Conservation (phyloP, 2,888 invertebrate genomes). For the Hydrotaea cyrtoneurina region DNA sequence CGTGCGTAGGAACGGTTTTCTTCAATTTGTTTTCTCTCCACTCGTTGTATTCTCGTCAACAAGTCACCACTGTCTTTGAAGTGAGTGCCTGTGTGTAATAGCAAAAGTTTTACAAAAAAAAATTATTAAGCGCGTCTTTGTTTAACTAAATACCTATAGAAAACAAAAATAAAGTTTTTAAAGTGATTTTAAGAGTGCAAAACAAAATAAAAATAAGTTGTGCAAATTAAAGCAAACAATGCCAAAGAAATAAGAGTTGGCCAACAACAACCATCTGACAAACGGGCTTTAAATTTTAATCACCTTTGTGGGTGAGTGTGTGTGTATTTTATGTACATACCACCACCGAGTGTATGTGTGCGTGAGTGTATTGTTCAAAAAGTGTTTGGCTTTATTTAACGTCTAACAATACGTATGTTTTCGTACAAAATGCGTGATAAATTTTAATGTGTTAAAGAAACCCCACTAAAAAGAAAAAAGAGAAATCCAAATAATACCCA, state of each 20-base stretch:
- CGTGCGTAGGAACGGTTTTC: slow-evolving; percentile 60
- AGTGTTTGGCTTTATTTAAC: slow-evolving; percentile 1
- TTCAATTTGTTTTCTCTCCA: slow-evolving; percentile 36
- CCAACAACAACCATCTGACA: not conserved
- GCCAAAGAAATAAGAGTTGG: not conserved
- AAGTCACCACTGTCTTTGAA: not conserved
- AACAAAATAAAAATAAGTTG: slow-evolving; percentile 1
- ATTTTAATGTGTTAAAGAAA: slow-evolving; percentile 3
- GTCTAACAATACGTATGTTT: not conserved
- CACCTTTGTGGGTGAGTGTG: not conserved
- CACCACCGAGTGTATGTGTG: not conserved
- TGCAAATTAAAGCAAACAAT: not conserved
- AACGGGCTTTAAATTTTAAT: slow-evolving; percentile 30
- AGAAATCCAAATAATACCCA: not conserved
- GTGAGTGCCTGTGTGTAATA: slow-evolving; percentile 2
- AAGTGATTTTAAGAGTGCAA: not conserved
- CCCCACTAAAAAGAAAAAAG: not conserved
- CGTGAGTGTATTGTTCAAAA: slow-evolving; percentile 25
- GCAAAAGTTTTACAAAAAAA: not conserved
- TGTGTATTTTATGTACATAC: not conserved
- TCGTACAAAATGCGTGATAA: not conserved
- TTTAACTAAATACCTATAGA: slow-evolving; percentile 1
- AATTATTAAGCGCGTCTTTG: slow-evolving; percentile 3
- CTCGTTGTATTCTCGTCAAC: not conserved
- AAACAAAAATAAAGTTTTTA: not conserved